These are phyloP conservation scores for Kobus ellipsiprymnus DNA, from an alignment of 2,113 vertebrate species.

Conservation along the genomic window DNA sequence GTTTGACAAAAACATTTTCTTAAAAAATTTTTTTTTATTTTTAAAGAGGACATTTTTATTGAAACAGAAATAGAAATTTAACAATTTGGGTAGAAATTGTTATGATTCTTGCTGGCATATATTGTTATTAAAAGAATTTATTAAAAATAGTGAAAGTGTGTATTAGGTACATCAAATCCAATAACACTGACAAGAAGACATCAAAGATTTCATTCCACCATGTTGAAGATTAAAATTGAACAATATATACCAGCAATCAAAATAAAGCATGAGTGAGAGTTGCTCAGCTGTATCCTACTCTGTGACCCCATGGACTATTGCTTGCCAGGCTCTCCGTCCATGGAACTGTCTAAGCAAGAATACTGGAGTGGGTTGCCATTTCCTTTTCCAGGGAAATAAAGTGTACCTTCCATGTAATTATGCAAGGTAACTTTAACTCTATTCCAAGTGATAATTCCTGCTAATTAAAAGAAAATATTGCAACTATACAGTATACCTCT, in stretches of 20 bases:
- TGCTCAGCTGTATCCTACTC: no score
- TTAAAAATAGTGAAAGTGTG: neutral
- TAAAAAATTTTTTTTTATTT: neutral
- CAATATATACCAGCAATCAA: no score
- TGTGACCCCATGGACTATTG: neutral
- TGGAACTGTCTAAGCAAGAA: neutral
- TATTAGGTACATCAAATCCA: neutral
- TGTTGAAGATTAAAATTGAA: no score
- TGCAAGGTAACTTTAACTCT: neutral
- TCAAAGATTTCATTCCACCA: no score
- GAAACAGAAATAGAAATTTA: neutral
- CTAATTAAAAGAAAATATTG: constrained; percentile 11
- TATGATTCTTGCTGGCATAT: neutral
- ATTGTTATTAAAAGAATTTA: neutral
- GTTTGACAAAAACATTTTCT: neutral
- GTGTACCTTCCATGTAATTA: neutral
- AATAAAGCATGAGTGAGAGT: no score
- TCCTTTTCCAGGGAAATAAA: neutral
- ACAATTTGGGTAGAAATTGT: constrained; percentile 21
- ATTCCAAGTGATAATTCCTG: neutral
- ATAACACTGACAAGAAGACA: no score
- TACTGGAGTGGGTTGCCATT: neutral
- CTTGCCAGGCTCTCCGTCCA: neutral
- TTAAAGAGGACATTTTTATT: neutral
- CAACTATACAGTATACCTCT: neutral